Base-by-base conservation (phyloP, 2,888 invertebrate species). In the Allygus modestus region DNA sequence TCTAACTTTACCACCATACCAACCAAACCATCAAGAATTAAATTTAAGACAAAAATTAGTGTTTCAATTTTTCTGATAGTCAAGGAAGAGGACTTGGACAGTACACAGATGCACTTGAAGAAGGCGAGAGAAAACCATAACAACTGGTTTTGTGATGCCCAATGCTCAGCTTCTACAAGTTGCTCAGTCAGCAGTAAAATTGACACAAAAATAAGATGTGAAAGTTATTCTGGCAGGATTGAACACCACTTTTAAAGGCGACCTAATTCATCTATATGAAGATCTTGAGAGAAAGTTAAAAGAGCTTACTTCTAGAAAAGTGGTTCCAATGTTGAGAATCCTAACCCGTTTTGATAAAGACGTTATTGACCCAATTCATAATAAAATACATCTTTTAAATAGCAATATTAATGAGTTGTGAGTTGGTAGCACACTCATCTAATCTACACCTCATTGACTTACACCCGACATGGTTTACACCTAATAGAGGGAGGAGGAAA, bases 241-340 rank as follows among this genome's bases (percentile, higher is more conserved):
- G 1, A 46, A 46, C 17, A 12, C 4, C 17, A 46, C 46, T 2
- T 46, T 46, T 46, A 46, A 46, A 46, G 46, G 46, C 46, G 46
- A 46, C 46, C 46, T 46, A 46, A 46, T 12, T 17, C 12, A 46
- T 46, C 46, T 46, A 46, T 46, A 46, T 46, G 2, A 46, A 15
- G 46, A 46, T 46, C 46, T 46, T 46, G 46, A 46, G 17, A 46
- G 17, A 46, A 46, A 15, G 46, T 28, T 61, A 61, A 61, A 61
- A 23, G 28, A 28, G 9, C 28, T 61, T 28, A 28, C 61, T 15
- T 28, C 23, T 23, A 61, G 15, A 28, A 61, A 61, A 23, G 17
- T 28, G 7, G 61, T 61, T 61, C 23, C 20, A n/a, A 5, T 61
- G 11, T 28, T 2, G 1, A 61, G 9, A 28, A 28, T 61, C 4